phyloP scores from a whole-genome alignment of 2,888 invertebrate genomes.

The Thereva nobilitata region DNA sequence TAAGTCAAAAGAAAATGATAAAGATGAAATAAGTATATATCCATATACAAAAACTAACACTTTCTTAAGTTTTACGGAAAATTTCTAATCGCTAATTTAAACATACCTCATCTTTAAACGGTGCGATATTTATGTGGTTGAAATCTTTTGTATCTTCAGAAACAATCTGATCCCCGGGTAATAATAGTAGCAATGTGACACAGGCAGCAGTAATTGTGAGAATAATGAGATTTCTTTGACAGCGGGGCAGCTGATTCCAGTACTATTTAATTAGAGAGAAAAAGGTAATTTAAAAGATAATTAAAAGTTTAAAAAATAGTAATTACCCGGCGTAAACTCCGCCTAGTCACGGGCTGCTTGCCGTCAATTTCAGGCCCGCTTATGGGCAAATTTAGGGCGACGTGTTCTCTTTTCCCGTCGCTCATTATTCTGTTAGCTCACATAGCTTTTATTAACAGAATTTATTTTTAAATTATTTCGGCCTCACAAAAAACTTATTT shows the following conservation, averaged over 20 bases:
- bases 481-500: no score
- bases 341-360: conserved; percentile 5
- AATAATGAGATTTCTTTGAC: conserved; percentile 78
- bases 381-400: conserved; percentile 21
- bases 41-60: no score
- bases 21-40: no score
- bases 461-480: neutral
- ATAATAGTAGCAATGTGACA: conserved; percentile 65
- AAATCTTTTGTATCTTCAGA: conserved; percentile 24
- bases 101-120: conserved; percentile 44
- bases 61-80: no score
- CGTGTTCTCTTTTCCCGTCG: conserved; percentile 23
- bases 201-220: conserved; percentile 64
- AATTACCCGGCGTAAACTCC: conserved; percentile 26
- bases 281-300: neutral
- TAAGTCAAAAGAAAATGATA: no score
- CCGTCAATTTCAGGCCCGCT: conserved; percentile 9
- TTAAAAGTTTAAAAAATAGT: neutral
- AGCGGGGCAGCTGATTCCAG: conserved; percentile 84
- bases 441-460: conserved; percentile 13
- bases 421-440: conserved; percentile 11
- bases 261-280: conserved; percentile 60
- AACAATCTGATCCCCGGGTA: conserved; percentile 58
- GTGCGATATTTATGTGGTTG: conserved; percentile 45
- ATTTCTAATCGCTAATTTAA: no score